Conservation (phyloP, 2,888 invertebrate species). For the Caenorhabditis sp. region DNA sequence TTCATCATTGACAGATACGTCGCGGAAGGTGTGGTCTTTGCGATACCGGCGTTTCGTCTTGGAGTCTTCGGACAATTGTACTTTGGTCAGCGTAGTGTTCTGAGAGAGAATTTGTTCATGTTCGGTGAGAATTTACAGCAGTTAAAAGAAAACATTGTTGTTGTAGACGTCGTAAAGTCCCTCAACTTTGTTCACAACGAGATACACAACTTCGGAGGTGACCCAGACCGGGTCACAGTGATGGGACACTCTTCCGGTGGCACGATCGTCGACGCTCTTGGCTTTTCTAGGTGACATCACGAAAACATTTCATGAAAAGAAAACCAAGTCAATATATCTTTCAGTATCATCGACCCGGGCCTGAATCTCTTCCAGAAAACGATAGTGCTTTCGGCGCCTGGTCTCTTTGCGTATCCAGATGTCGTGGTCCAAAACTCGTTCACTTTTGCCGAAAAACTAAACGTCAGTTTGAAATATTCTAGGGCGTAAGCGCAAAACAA, state of each 20-base stretch:
- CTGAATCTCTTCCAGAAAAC: slow-evolving; percentile 35
- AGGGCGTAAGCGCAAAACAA: too few relatives aligned
- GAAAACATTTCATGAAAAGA: background rate
- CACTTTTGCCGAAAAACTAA: background rate
- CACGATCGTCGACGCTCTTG: slow-evolving; percentile 9
- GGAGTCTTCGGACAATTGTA: slow-evolving; percentile 69
- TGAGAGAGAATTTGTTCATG: slow-evolving; percentile 65
- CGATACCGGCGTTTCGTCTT: slow-evolving; percentile 66
- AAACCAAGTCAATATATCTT: background rate
- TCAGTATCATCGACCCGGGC: slow-evolving; percentile 34
- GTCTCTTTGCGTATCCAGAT: slow-evolving; percentile 15
- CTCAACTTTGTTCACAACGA: slow-evolving; percentile 36
- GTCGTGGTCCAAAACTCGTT: slow-evolving; percentile 18
- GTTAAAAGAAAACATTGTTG: background rate
- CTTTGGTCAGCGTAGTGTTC: slow-evolving; percentile 57
- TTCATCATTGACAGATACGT: slow-evolving; percentile 65
- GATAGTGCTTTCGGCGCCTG: slow-evolving; percentile 27
- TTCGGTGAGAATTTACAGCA: slow-evolving; percentile 47
- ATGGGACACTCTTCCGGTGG: slow-evolving; percentile 54
- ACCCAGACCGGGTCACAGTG: slow-evolving; percentile 22
- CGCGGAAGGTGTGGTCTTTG: slow-evolving; percentile 61
- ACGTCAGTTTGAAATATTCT: background rate
- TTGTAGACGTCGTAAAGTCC: slow-evolving; percentile 27
- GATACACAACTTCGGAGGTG: slow-evolving; percentile 48
- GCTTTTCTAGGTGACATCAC: slow-evolving; percentile 23